phyloP scores from a whole-genome alignment of 1,140 invertebrate genomes.

The Plodia interpunctella region DNA sequence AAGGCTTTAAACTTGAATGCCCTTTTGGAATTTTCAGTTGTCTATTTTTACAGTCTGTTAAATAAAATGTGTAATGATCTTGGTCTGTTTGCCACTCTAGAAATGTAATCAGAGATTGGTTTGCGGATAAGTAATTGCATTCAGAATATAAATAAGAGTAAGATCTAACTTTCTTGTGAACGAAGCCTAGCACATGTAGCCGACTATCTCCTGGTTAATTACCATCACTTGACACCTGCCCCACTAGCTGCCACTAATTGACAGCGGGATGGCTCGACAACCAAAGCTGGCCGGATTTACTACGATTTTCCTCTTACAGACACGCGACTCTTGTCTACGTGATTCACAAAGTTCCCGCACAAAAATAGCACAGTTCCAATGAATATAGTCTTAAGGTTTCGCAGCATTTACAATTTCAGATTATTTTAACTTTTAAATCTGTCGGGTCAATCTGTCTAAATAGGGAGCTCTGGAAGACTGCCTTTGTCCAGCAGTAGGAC shows the following conservation, averaged over 20 bases:
- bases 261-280: constrained; percentile 46
- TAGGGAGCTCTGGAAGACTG: too few species aligned
- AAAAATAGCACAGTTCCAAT: constrained; percentile 6
- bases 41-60: too few species aligned
- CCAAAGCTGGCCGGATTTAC: constrained; percentile 45
- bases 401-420: too few species aligned
- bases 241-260: constrained; percentile 59
- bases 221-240: constrained; percentile 55
- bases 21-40: too few species aligned
- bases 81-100: constrained; percentile 30
- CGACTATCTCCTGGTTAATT: constrained; percentile 43
- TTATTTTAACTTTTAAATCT: too few species aligned
- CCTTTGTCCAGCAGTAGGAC: too few species aligned
- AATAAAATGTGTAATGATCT: too few species aligned
- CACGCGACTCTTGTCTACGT: constrained; percentile 9
- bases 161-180: neutral
- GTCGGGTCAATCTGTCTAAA: neutral
- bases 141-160: too few species aligned
- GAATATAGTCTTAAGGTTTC: too few species aligned
- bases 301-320: constrained; percentile 24
- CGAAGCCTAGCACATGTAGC: neutral
- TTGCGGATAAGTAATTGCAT: constrained; percentile 21
- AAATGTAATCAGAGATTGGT: constrained; percentile 40
- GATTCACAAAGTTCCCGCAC: constrained; percentile 11
- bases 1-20: too few species aligned